These are phyloP conservation scores for Ophioderma brevispina DNA, from an alignment of 35 echinoderm and acorn worm species.

Conservation along the genomic window DNA sequence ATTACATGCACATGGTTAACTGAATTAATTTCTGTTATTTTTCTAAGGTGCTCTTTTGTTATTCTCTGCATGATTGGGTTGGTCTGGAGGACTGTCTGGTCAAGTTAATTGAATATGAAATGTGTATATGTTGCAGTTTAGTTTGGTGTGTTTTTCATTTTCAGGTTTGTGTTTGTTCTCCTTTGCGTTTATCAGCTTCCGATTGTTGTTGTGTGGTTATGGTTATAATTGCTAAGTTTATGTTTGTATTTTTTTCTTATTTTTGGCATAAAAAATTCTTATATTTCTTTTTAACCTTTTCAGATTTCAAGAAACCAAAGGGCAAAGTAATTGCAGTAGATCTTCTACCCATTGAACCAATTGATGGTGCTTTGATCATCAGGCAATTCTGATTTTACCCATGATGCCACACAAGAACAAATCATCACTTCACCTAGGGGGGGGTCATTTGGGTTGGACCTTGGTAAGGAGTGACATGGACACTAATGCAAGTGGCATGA, in stretches of 20 bases:
- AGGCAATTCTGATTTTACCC: conserved; percentile 72
- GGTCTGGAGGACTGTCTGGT: no score
- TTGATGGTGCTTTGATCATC: conserved; percentile 75
- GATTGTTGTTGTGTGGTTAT: neutral
- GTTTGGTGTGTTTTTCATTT: no score
- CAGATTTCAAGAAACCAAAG: conserved; percentile 60
- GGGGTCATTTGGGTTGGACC: conserved; percentile 16
- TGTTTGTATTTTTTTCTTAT: neutral
- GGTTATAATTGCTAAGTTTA: neutral
- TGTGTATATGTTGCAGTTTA: no score
- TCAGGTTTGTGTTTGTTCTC: no score
- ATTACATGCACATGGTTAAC: no score
- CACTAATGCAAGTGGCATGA: conserved; percentile 85
- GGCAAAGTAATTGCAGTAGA: conserved; percentile 86
- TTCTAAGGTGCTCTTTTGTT: no score
- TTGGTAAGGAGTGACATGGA: conserved; percentile 89
- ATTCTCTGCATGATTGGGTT: no score
- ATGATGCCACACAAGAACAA: conserved; percentile 36
- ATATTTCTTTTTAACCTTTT: neutral
- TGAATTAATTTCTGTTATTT: no score
- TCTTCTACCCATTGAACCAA: conserved; percentile 65
- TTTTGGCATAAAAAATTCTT: neutral
- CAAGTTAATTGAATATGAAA: no score
- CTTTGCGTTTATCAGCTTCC: no score
- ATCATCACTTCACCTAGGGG: conserved; percentile 44